Conservation (phyloP, 1,140 invertebrate species). For the Drosophila kurseongensis region DNA sequence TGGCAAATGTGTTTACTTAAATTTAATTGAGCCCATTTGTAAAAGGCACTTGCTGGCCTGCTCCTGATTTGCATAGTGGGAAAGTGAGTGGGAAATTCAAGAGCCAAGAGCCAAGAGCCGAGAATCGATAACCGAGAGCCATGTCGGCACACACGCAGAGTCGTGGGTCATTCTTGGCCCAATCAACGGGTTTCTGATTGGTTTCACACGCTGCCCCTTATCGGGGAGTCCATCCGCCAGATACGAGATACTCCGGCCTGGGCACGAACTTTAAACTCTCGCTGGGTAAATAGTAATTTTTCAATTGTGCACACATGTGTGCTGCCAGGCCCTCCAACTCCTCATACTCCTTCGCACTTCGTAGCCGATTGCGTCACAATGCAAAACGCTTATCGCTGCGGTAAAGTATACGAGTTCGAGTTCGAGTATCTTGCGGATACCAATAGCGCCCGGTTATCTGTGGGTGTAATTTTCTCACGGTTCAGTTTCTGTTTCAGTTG, state of each 20-base stretch:
- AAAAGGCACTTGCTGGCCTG: constrained; percentile 20
- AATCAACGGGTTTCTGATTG: constrained; percentile 66
- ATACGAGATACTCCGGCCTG: constrained; percentile 35
- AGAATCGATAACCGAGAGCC: not conserved
- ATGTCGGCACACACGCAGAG: not conserved
- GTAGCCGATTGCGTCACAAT: constrained; percentile 64
- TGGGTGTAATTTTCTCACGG: constrained; percentile 83
- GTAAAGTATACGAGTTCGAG: constrained; percentile 5
- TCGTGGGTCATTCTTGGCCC: constrained; percentile 36
- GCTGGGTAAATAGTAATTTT: constrained; percentile 74
- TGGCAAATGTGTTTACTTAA: not conserved
- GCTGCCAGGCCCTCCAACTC: not conserved
- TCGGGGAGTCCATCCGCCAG: constrained; percentile 51
- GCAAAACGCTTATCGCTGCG: constrained; percentile 74
- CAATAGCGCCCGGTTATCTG: constrained; percentile 53
- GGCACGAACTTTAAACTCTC: constrained; percentile 75
- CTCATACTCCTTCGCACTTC: not conserved
- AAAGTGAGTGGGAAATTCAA: constrained; percentile 34
- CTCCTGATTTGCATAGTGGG: constrained; percentile 44
- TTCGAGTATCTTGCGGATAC: constrained; percentile 37
- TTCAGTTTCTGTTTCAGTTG: constrained; percentile 73
- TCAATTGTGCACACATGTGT: constrained; percentile 58
- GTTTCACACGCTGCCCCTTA: constrained; percentile 75
- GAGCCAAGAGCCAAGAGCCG: not conserved
- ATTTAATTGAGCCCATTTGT: not conserved